Evolutionary conservation across 2,888 invertebrate species (phyloP), one percentile per base, ranked within the genome.

Genomic region (Bellardia bayeri): DNA sequence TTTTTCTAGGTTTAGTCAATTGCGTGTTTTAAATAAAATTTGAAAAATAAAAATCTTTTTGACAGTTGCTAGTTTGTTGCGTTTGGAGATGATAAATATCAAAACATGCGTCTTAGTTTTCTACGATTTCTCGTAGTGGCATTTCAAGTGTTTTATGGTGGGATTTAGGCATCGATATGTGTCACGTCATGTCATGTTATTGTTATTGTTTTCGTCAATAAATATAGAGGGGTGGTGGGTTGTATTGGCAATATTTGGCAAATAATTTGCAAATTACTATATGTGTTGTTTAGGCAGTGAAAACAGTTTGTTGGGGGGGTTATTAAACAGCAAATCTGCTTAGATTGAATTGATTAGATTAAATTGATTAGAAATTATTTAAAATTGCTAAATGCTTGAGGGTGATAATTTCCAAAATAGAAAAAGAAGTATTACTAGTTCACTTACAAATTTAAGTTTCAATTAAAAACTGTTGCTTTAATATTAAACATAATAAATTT

Each of bases 61-160:
- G 82, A 82, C 79, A 82, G 82, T 69, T 80, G 82, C 80, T 80
- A 78, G 80, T 69, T 79, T 49, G 58, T 51, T 58, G 40, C 30
- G 8, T 33, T 8, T 69, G 51, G 16, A 16, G 23, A 51, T 68
- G 78, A 82, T 78, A 79, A 78, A 86, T 79, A 63, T 86, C 78
- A 86, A 82, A 72, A 51, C 76, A 66, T 4, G 42, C 33, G 8
- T 58, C 30, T 61, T 61, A 7, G 2, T 23, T 7, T 45, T 58
- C 42, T 30, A 0, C 14, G 5, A 14, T 76, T 64, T 61, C 23
- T 45, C 3, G 23, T 56, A 66, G 74, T 78, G 76, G 68, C 81
- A 84, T 76, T 78, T 87, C 81, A 87, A 87, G 87, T 87, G 81
- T 84, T 84, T 87, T 76, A 81, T 87, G 69, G 58, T 3, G 23